A percentile compares a stretch with the other conserved stretches of the same genome.
These are phyloP conservation scores for Parauchenoglanis punctatus DNA, from an alignment of 2,797 vertebrate genomes.

Conservation along the genomic window DNA sequence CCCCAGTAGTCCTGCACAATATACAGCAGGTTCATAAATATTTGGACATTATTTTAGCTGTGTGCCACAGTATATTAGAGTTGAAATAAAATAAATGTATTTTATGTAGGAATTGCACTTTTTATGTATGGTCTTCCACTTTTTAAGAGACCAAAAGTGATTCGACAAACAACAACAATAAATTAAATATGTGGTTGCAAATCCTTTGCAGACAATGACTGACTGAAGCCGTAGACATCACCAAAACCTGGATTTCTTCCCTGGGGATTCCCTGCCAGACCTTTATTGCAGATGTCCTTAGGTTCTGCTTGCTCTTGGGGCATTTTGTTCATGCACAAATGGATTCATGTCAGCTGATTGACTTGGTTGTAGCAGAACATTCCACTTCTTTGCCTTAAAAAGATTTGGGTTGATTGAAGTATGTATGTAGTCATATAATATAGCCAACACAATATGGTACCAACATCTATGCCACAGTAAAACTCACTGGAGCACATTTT, in stretches of 20 bases:
- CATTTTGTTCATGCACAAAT: neutral
- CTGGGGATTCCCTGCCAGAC: neutral
- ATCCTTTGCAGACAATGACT: neutral
- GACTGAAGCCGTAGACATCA: neutral
- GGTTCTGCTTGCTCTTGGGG: neutral
- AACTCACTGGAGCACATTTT: no score
- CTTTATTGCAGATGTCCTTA: neutral
- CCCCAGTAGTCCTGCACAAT: neutral
- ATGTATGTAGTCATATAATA: no score
- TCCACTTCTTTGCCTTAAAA: neutral
- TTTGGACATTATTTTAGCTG: neutral
- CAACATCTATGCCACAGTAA: no score
- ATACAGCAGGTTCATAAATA: neutral
- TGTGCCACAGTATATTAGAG: neutral
- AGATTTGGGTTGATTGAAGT: neutral
- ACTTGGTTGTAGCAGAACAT: neutral
- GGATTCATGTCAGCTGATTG: neutral
- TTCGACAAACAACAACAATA: neutral
- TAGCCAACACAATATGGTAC: no score
- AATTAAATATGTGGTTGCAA: neutral
- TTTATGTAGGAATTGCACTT: constrained; percentile 55
- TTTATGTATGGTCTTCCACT: neutral
- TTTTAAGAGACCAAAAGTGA: neutral
- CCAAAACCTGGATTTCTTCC: neutral
- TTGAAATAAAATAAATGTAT: neutral